Percentiles rank a stretch among this genome's conserved stretches.
phyloP scores from a whole-genome alignment of 2,888 invertebrate species.

The Venusia cambrica region DNA sequence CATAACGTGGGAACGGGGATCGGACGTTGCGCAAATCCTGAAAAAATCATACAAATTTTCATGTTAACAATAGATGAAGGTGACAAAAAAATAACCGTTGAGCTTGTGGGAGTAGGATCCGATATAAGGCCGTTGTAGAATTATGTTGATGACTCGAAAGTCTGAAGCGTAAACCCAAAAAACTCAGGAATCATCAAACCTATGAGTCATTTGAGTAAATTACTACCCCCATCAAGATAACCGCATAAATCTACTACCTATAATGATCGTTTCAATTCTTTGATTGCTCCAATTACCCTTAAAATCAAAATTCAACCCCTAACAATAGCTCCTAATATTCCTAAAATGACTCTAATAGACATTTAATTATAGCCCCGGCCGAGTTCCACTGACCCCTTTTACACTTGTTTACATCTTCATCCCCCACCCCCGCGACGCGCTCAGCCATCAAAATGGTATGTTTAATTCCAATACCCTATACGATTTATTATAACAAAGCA shows the following conservation, averaged over 20 bases:
- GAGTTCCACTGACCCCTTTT: slow-evolving; percentile 79
- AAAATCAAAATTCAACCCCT: slow-evolving; percentile 57
- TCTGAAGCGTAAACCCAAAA: background rate
- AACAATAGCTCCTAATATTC: slow-evolving; percentile 68
- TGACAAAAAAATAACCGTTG: slow-evolving; percentile 7
- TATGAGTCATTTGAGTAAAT: slow-evolving; percentile 30
- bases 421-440: slow-evolving; percentile 61
- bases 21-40: slow-evolving; percentile 35
- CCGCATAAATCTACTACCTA: slow-evolving; percentile 41
- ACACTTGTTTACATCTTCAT: slow-evolving; percentile 81
- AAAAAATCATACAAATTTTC: slow-evolving; percentile 39
- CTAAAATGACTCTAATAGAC: slow-evolving; percentile 74
- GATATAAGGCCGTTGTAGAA: background rate
- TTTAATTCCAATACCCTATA: slow-evolving; percentile 77
- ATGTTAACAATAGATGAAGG: slow-evolving; percentile 16
- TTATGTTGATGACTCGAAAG: background rate
- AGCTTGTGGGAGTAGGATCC: slow-evolving; percentile 1
- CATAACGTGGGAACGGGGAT: slow-evolving; percentile 49
- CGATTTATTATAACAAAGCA: slow-evolving; percentile 77
- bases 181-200: slow-evolving; percentile 9
- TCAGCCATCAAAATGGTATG: slow-evolving; percentile 79
- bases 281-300: slow-evolving; percentile 57
- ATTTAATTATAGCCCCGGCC: slow-evolving; percentile 70
- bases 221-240: slow-evolving; percentile 36
- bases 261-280: slow-evolving; percentile 44